These are phyloP conservation scores for Phyllostomus hastatus DNA, from an alignment of 2,113 vertebrate genomes.

Conservation along the genomic window DNA sequence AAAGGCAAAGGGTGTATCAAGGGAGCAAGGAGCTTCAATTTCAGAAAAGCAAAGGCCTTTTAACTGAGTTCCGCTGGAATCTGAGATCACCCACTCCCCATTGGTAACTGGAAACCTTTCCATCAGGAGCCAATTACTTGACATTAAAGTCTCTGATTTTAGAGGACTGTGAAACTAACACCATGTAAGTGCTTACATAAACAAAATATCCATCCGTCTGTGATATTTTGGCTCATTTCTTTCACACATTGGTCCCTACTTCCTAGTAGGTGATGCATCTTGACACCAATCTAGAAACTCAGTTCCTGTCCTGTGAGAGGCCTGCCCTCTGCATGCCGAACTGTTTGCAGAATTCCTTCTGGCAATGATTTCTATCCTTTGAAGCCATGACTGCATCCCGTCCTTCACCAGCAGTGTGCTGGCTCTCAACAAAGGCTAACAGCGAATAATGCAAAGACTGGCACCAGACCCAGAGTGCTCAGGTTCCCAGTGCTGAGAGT, in stretches of 20 bases:
- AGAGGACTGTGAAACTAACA: slow-evolving; percentile 57
- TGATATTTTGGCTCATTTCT: neutral
- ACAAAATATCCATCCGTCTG: neutral
- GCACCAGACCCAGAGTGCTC: neutral
- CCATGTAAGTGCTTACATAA: neutral
- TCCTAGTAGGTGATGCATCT: neutral
- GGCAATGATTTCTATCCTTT: neutral
- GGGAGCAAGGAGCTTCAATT: neutral
- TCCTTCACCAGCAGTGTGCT: neutral
- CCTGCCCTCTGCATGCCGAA: neutral
- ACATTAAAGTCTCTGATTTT: slow-evolving; percentile 10
- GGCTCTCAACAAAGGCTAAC: neutral
- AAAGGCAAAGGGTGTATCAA: neutral
- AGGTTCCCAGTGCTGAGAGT: neutral
- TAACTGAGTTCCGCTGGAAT: slow-evolving; percentile 38
- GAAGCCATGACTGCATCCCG: neutral
- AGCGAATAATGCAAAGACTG: neutral
- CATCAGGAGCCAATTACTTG: slow-evolving; percentile 46
- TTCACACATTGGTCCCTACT: neutral
- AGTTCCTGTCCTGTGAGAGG: neutral
- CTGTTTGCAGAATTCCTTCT: neutral
- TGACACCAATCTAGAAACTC: neutral
- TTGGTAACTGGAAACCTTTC: slow-evolving; percentile 57
- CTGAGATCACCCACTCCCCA: slow-evolving; percentile 45
- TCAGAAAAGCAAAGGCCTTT: slow-evolving; percentile 40